phyloP scores from a whole-genome alignment of 2,888 invertebrate genomes.

The Gryllus longicercus region DNA sequence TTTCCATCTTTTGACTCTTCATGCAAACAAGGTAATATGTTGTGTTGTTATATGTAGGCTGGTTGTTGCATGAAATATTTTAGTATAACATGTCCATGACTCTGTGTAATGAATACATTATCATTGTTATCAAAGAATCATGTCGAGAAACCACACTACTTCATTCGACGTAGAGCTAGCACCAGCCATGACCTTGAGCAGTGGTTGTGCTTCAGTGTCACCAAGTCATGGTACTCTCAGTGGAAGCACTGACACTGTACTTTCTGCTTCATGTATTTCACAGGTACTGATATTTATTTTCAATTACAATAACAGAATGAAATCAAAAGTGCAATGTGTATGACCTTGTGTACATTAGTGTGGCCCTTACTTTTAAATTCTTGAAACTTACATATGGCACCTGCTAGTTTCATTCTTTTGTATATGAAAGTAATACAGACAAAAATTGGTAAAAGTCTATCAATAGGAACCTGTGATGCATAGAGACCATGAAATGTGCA shows the following conservation, averaged over 20 bases:
- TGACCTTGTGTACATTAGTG: too few relatives aligned
- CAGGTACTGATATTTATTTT: neutral
- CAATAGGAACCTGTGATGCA: too few relatives aligned
- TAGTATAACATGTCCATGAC: neutral
- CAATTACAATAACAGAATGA: too few relatives aligned
- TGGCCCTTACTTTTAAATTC: too few relatives aligned
- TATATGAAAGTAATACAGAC: too few relatives aligned
- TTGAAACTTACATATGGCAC: too few relatives aligned
- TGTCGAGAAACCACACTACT: slow-evolving; percentile 28
- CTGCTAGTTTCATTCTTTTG: too few relatives aligned
- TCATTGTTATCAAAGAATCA: slow-evolving; percentile 18
- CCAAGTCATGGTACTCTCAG: neutral
- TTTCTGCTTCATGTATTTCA: slow-evolving; percentile 20
- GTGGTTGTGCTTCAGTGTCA: slow-evolving; percentile 21
- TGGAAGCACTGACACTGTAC: slow-evolving; percentile 19
- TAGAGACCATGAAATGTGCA: too few relatives aligned
- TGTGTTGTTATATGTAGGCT: neutral
- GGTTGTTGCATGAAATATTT: neutral
- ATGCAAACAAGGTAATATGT: slow-evolving; percentile 23
- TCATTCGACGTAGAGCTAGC: slow-evolving; percentile 27
- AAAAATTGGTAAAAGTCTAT: too few relatives aligned
- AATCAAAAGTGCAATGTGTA: too few relatives aligned
- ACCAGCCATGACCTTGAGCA: neutral
- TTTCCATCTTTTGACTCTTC: slow-evolving; percentile 47
- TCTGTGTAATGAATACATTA: neutral